Evolutionary conservation across 2,888 invertebrate species (phyloP), one percentile per base, ranked within the genome.

Genomic region (Oligia strigilis): DNA sequence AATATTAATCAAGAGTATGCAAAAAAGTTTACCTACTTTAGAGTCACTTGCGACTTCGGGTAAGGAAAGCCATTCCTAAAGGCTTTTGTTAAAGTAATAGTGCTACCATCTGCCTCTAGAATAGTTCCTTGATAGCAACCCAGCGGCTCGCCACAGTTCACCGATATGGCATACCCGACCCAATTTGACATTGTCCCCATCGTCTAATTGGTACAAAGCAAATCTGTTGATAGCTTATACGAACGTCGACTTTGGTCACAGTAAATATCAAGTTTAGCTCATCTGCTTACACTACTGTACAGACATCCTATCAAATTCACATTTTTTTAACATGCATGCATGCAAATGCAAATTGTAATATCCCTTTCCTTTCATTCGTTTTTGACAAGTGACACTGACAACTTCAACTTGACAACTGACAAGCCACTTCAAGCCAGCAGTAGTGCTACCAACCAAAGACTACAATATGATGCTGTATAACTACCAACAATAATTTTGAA

Each of bases 51-150:
- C 52, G 96, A 94, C 87, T 97, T 96, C 0, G 96, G 96, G 85
- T 96, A 97, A 0, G 97, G 97, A 87, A 97, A 96, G 90, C 99
- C 99, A 97, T 99, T 99, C 86, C 98, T 98, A 94, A 98, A 99
- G 23, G 98, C 98, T 93, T 98, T 98, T 17, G 97, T 97, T 80
- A 99, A 97, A 2, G 98, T 98, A 85, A 99, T 97, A 72, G 97
- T 97, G 69, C 97, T 96, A 74, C 98, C 98, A 90, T 98, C 98
- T 49, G 99, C 98, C 90, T 98, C 97, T 77, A 98, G 95, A 84
- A 99, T 99, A 70, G 97, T 97, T 60, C 98, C 98, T 95, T 99
- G 99, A 93, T 98, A 99, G 82, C 98, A 98, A 72, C 99, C 99
- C 84, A 98, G 94, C 70, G 98, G 97, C 81, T 98, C 98, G 49